These are phyloP conservation scores for Hydrolagus colliei DNA, from an alignment of 2,797 vertebrate species.

Conservation along the genomic window DNA sequence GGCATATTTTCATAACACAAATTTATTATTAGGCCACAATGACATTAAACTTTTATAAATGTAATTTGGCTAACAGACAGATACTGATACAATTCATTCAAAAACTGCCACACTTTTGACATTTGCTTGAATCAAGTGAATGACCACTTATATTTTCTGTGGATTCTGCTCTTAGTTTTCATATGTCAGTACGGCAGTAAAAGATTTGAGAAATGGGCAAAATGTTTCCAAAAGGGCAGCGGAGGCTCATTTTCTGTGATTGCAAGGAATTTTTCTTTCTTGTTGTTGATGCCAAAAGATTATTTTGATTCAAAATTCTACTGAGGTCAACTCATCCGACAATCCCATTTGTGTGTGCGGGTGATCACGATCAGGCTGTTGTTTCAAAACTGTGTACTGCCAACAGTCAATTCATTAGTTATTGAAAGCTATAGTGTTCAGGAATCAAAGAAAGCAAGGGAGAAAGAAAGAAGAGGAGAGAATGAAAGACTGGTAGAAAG, in stretches of 20 bases:
- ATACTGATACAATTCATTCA: slow-evolving; percentile 50
- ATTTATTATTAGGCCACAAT: slow-evolving; percentile 62
- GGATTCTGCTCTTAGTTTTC: background rate
- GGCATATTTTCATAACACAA: slow-evolving; percentile 56
- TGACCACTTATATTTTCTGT: slow-evolving; percentile 10
- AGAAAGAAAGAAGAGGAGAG: too few relatives aligned
- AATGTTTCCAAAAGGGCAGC: background rate
- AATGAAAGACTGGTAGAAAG: too few relatives aligned
- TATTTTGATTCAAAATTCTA: background rate
- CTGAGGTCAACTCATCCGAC: background rate
- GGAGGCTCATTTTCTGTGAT: slow-evolving; percentile 19
- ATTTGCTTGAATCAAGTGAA: slow-evolving; percentile 15
- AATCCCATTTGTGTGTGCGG: background rate
- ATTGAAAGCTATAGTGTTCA: background rate
- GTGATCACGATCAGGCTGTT: background rate
- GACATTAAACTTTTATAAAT: slow-evolving; percentile 56
- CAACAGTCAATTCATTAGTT: background rate
- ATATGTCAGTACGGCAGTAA: background rate
- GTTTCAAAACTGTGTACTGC: background rate
- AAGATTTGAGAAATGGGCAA: slow-evolving; percentile 32
- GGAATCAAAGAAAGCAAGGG: too few relatives aligned
- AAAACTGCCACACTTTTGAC: slow-evolving; percentile 12
- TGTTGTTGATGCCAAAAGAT: background rate
- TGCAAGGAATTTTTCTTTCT: background rate
- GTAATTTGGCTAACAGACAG: slow-evolving; percentile 61